Evolutionary conservation across 2,888 invertebrate species (phyloP).

Genomic region (Acleris laterana): DNA sequence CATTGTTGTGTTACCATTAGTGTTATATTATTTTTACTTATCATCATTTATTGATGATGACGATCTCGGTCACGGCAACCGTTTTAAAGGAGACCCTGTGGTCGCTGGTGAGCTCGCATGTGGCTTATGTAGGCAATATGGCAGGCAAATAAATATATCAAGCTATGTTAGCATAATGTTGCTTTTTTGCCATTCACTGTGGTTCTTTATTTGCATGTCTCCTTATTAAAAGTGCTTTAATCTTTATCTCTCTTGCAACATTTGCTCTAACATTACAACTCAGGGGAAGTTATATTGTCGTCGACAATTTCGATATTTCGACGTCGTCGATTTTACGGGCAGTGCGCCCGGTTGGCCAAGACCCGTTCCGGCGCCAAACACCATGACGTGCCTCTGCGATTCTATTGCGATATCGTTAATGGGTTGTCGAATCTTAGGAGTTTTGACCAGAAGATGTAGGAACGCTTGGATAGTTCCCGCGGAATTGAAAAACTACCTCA

Average conservation of each 20-base stretch:
- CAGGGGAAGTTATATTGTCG: conserved; percentile 10
- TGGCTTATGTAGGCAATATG: too few species aligned
- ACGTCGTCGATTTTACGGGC: conserved; percentile 12
- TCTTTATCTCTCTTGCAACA: neutral
- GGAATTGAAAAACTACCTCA: too few species aligned
- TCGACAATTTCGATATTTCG: conserved; percentile 15
- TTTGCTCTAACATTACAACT: neutral
- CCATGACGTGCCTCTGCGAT: conserved; percentile 10
- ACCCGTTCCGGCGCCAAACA: conserved; percentile 4
- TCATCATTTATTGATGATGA: too few species aligned
- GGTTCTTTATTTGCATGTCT: too few species aligned
- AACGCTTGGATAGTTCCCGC: neutral
- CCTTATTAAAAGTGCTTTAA: neutral
- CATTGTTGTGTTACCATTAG: too few species aligned
- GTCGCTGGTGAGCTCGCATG: too few species aligned
- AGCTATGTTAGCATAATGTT: too few species aligned
- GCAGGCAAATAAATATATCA: too few species aligned
- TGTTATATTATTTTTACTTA: too few species aligned
- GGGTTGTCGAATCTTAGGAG: conserved; percentile 6
- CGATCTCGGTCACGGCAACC: too few species aligned
- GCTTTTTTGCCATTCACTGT: too few species aligned
- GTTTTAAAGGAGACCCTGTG: too few species aligned
- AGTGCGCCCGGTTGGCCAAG: conserved; percentile 14
- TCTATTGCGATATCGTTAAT: conserved; percentile 9
- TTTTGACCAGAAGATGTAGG: neutral